phyloP scores from a whole-genome alignment of 2,797 vertebrate genomes.

The Tokudaia muenninki region DNA sequence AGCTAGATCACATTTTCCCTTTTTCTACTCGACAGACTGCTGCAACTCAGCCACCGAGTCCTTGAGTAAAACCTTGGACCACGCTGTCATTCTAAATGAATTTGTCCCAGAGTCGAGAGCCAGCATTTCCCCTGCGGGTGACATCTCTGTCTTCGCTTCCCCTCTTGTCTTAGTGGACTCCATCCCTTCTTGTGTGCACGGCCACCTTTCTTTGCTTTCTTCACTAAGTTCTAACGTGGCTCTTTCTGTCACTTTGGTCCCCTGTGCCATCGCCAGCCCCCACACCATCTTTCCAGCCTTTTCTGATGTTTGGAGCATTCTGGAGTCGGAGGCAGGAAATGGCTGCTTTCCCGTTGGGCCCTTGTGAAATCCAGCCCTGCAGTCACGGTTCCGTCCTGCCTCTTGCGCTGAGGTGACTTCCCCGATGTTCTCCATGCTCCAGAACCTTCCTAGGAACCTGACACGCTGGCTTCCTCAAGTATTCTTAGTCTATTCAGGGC shows the following conservation, averaged over 20 bases:
- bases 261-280: neutral
- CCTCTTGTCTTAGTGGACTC: neutral
- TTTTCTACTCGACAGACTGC: neutral
- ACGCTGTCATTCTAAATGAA: neutral
- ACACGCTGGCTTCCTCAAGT: neutral
- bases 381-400: neutral
- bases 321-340: neutral
- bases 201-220: neutral
- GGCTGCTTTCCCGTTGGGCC: neutral
- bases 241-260: neutral
- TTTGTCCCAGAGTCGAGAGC: neutral
- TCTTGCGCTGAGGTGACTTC: neutral
- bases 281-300: neutral
- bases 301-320: neutral
- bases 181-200: neutral
- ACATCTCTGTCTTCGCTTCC: rapidly evolving
- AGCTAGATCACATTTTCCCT: neutral
- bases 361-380: neutral
- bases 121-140: neutral
- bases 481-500: neutral
- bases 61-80: neutral
- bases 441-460: neutral
- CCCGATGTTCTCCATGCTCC: neutral
- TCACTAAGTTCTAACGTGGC: too few species aligned
- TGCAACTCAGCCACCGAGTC: neutral